Conservation (phyloP, 2,797 vertebrate genomes). For the Myripristis murdjan region DNA sequence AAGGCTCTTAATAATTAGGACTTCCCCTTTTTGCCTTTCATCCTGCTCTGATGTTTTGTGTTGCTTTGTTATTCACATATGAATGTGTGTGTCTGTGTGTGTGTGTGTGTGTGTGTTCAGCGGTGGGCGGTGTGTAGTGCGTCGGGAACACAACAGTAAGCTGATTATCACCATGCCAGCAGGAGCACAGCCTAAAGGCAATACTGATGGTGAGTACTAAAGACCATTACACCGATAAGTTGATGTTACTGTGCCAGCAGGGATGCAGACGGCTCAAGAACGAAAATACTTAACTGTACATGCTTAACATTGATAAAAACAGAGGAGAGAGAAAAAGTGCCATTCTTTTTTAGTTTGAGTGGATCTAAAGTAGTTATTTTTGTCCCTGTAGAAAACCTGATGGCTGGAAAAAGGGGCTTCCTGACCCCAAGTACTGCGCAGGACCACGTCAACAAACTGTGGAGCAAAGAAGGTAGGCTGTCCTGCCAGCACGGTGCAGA, state of each 20-base stretch:
- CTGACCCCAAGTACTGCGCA: conserved; percentile 90
- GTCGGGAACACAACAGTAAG: conserved; percentile 96
- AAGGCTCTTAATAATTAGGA: too few species aligned
- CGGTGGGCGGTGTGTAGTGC: conserved; percentile 82
- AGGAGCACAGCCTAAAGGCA: conserved; percentile 24
- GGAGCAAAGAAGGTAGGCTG: conserved; percentile 92
- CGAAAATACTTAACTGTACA: not conserved
- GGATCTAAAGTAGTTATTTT: not conserved
- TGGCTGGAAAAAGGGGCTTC: conserved; percentile 89
- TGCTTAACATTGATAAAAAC: not conserved
- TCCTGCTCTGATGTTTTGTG: too few species aligned
- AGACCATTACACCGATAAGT: too few species aligned
- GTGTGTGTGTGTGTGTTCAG: conserved; percentile 74
- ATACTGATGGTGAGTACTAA: conserved; percentile 46
- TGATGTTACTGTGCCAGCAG: too few species aligned
- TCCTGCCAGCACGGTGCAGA: too few species aligned
- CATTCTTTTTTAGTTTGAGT: too few species aligned
- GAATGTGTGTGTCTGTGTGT: conserved; percentile 11
- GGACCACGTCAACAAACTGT: conserved; percentile 89
- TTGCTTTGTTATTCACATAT: too few species aligned
- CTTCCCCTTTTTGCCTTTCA: too few species aligned
- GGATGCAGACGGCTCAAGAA: too few species aligned
- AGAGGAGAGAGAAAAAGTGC: not conserved
- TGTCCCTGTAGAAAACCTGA: conserved; percentile 71
- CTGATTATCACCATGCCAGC: conserved; percentile 89